Evolutionary conservation across 1,140 invertebrate species (phyloP), one percentile per base, ranked within the genome.

Genomic region (Amyelois transitella): DNA sequence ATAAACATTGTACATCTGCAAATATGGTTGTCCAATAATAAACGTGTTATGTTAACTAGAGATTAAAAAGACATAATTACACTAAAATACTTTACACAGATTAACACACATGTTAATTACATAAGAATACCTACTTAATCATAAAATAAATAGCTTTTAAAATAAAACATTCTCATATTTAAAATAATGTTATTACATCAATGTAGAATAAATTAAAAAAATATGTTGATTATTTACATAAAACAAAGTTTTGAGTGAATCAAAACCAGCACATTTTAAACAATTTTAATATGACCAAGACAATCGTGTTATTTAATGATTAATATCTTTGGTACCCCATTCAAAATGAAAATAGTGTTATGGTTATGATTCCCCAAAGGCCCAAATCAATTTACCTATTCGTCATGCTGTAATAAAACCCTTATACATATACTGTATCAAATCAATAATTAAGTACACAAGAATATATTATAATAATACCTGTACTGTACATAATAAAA

Each of bases 1-100:
- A 88, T 86, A 82, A 83, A 86, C 78, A 79, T 81, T 84, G 81
- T 85, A 84, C 84, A 88, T 88, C 84, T 88, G 84, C 84, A 88
- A 88, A 88, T 88, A 88, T 88, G 84, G 82, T 51, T 72, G 64
- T 66, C 55, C 60, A 58, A 67, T 64, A 78, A 79, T 72, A 79
- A 69, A 20, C 44, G 47, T 72, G 63, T 76, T 74, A 72, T 44
- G 24, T 70, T 67, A 69, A 76, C 69, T 75, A 75, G 52, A 61
- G 68, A 64, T 78, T 78, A 85, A 77, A 66, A 75, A 66, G 58
- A 68, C 58, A 71, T 74, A 83, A 74, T 74, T 82, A 81, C 62
- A 71, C 68, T 82, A 81, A 75, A 78, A 69, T 78, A 79, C 64
- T 81, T 73, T 85, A 82, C 80, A 87, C 72, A 84, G 70, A 71